These are phyloP conservation scores for Dinomys branickii DNA, from an alignment of 2,113 vertebrate genomes.

Conservation along the genomic window DNA sequence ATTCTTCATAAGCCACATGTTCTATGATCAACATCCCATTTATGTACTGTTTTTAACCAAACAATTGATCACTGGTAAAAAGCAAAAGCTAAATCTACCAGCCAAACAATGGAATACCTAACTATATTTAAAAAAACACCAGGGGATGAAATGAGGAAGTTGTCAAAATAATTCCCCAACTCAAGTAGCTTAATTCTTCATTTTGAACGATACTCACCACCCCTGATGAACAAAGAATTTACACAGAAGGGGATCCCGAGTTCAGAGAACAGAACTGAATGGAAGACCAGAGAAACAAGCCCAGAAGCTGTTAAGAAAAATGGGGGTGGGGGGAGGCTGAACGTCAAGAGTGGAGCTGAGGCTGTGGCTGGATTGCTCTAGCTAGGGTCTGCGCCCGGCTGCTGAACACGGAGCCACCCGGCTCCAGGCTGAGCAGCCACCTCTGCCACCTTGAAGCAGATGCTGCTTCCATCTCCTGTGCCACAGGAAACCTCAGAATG, in stretches of 20 bases:
- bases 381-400: not conserved
- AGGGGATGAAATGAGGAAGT: not conserved
- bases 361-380: not conserved
- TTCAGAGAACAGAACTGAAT: not conserved
- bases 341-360: not conserved
- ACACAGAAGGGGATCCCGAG: not conserved
- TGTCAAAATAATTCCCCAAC: not conserved
- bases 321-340: not conserved
- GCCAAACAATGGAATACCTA: not conserved
- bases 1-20: not conserved
- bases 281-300: not conserved
- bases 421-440: not conserved
- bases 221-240: not conserved
- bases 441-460: not conserved
- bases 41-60: not conserved
- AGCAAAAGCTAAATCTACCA: not conserved
- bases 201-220: not conserved
- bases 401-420: not conserved
- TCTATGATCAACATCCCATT: not conserved
- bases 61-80: not conserved
- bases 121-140: not conserved
- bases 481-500: not conserved
- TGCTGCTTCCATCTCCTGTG: not conserved
- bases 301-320: not conserved
- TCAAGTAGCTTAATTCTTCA: not conserved